Base-by-base conservation (phyloP, 2,797 vertebrate genomes). In the Sarcoramphus papa region DNA sequence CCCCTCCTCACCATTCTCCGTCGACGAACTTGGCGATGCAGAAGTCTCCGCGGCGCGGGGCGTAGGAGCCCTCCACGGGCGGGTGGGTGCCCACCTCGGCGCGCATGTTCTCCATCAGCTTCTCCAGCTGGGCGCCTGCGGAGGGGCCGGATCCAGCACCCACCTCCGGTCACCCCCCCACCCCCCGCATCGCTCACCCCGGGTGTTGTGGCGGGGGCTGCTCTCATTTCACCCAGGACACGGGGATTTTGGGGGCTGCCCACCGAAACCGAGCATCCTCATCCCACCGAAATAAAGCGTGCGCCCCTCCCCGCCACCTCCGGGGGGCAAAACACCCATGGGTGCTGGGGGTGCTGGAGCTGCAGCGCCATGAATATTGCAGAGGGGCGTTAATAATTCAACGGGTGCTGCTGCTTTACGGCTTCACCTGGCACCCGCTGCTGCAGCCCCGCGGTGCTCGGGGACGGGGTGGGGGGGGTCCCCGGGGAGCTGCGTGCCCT, bases 91-190 rank as follows among this genome's bases (percentile, higher is more conserved):
- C 98, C 43, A 99, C 99, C 98, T 99, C 99, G 7, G 98, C 98
- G 18, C 99, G 98, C 99, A 99, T 99, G 96, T 98, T 99, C 97
- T 99, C 99, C 99, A 99, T 99, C 97, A 99, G 98, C 95, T 98
- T 99, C 97, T 99, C 99, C 98, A 99, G 96, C 97, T 99, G 99
- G 56, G 98, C 98, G 13, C 99, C 99, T 99, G 98, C 0, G 1
- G 48, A 6, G 25, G n/a, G 23, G 14, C 25, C 9, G 4, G 0
- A 9, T 3, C 13, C 65, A 24, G 35, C 47, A 24, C 78, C 13
- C 5, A 6, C 51, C 59, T 15, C 45, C 9, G 13, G 22, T 24
- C 33, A 35, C 40, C 65, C 24, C 19, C 40, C 8, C 48, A 14
- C 14, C 6, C 50, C 50, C 50, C 50, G 27, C 27, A 7, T 12